phyloP scores from a whole-genome alignment of 2,113 vertebrate species.

The Nothobranchius kuhntae region DNA sequence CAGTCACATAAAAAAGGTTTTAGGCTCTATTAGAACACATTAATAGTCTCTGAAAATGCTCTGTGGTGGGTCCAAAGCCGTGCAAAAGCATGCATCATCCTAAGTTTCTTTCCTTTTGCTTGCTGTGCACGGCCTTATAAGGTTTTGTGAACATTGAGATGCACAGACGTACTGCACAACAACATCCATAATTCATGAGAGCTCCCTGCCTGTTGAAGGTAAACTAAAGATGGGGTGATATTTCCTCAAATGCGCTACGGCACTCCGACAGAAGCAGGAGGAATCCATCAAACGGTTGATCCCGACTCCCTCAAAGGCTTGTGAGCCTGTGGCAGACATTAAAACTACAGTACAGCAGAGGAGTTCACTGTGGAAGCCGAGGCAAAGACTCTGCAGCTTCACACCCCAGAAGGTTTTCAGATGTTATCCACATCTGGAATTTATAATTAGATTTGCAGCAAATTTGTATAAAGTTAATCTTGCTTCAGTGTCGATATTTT shows the following conservation, averaged over 20 bases:
- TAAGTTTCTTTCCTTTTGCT: constrained; percentile 1
- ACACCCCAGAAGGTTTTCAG: not conserved
- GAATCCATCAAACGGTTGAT: constrained; percentile 3
- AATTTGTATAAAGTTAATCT: not conserved
- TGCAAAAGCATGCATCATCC: not conserved
- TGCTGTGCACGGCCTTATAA: not conserved
- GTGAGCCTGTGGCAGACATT: constrained; percentile 3
- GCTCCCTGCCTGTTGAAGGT: constrained; percentile 6
- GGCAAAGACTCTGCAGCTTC: not conserved
- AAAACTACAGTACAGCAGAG: not conserved
- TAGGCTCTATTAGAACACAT: too few species aligned
- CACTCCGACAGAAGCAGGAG: constrained; percentile 10
- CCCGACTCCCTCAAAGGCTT: constrained; percentile 4
- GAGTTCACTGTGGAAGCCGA: constrained; percentile 4
- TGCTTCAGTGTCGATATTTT: too few species aligned
- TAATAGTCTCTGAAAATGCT: too few species aligned
- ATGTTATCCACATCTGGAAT: constrained; percentile 1
- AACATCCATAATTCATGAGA: constrained; percentile 15
- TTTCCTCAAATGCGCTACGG: not conserved
- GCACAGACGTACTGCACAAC: not conserved
- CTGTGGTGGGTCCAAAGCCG: too few species aligned
- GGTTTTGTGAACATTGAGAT: not conserved
- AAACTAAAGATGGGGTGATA: constrained; percentile 7
- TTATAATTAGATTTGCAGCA: constrained; percentile 4
- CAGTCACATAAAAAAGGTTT: not conserved